Evolutionary conservation across 2,113 vertebrate species (phyloP).

Genomic region (Epinephelus cyanopodus): DNA sequence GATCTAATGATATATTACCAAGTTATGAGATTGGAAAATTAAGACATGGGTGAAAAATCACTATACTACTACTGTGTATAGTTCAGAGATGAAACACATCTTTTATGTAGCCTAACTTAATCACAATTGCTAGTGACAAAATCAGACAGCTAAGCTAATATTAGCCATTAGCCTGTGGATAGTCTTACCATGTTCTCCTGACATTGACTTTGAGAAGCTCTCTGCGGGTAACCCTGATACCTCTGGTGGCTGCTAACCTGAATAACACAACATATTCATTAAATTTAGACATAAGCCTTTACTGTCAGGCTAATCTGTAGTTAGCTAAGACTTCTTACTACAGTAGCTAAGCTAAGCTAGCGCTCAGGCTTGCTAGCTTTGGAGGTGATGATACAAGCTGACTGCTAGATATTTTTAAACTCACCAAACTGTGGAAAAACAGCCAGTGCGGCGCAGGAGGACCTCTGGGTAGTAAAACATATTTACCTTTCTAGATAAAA

Average conservation of each 20-base stretch:
- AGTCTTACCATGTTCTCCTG: conserved; percentile 84
- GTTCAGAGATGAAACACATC: not conserved
- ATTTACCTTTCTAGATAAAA: not conserved
- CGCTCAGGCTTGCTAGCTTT: too few relatives aligned
- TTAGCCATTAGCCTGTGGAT: not conserved
- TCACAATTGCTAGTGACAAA: not conserved
- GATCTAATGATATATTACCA: not conserved
- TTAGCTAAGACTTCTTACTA: not conserved
- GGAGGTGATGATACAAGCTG: not conserved
- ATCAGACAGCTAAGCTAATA: not conserved
- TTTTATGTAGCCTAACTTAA: not conserved
- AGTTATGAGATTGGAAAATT: too few relatives aligned
- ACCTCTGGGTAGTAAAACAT: conserved; percentile 91
- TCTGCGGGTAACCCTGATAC: conserved; percentile 81
- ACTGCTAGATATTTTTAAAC: conserved; percentile 19
- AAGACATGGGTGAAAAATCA: not conserved
- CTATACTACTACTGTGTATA: too few relatives aligned
- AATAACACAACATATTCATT: conserved; percentile 24
- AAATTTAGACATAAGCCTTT: not conserved
- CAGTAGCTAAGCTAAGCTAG: not conserved
- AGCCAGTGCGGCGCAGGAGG: conserved; percentile 86
- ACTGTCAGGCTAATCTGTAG: not conserved
- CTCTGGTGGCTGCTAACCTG: conserved; percentile 89
- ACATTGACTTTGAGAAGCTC: conserved; percentile 88
- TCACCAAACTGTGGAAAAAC: conserved; percentile 90